Conservation (phyloP, 2,113 vertebrate species). For the Ciconia maguari region DNA sequence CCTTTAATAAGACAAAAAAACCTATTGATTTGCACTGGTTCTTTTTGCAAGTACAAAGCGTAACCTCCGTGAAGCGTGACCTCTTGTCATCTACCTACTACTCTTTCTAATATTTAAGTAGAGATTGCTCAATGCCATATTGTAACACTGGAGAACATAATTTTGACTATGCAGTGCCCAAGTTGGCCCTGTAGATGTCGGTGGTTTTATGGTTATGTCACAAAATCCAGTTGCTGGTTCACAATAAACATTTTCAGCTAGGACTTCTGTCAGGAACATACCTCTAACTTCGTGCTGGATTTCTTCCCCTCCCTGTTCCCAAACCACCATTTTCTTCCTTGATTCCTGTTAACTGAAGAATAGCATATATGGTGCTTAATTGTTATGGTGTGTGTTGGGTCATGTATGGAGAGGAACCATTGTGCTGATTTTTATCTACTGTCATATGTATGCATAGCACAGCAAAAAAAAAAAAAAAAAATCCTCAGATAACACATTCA, state of each 20-base stretch:
- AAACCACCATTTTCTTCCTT: background rate
- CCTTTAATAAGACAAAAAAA: background rate
- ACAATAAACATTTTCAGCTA: background rate
- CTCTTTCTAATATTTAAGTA: background rate
- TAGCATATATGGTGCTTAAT: background rate
- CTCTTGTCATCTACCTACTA: background rate
- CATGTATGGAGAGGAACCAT: background rate
- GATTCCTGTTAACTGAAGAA: background rate
- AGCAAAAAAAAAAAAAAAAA: background rate
- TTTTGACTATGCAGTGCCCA: background rate
- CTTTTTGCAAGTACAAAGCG: background rate
- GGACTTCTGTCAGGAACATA: background rate
- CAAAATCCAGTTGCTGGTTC: background rate
- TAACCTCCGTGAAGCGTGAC: background rate
- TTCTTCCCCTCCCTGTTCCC: background rate
- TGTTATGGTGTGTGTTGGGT: background rate
- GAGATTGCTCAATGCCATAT: background rate
- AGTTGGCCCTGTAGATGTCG: background rate
- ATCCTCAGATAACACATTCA: background rate
- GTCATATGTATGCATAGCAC: background rate
- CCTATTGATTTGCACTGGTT: background rate
- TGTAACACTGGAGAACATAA: background rate
- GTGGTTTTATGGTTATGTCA: background rate
- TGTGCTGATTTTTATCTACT: constrained; percentile 24
- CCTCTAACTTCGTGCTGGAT: constrained; percentile 10